These are phyloP conservation scores for Cyprinella venusta DNA, from an alignment of 2,797 vertebrate species.

Conservation along the genomic window DNA sequence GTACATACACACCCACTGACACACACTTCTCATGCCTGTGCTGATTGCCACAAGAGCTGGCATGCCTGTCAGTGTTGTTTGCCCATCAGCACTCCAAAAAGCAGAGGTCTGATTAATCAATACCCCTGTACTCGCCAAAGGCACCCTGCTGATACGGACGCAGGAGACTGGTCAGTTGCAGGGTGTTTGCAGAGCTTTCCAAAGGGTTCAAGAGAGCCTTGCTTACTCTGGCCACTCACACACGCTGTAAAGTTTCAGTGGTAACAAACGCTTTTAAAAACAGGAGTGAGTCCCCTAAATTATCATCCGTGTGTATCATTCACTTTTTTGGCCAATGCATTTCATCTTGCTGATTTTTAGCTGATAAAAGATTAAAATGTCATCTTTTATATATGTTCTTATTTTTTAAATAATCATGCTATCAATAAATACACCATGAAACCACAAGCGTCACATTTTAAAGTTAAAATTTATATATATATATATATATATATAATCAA, in stretches of 20 bases:
- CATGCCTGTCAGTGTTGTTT: slow-evolving; percentile 54
- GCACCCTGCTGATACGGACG: slow-evolving; percentile 39
- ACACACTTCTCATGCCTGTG: slow-evolving; percentile 38
- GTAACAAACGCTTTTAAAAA: background rate
- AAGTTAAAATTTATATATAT: too few species aligned
- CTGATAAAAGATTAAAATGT: too few species aligned
- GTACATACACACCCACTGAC: slow-evolving; percentile 37
- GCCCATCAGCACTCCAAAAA: slow-evolving; percentile 57
- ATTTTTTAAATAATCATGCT: background rate
- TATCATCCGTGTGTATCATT: too few species aligned
- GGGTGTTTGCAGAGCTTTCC: slow-evolving; percentile 47
- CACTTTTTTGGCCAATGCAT: background rate
- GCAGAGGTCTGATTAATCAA: slow-evolving; percentile 60
- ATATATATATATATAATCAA: background rate
- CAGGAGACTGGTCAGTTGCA: slow-evolving; percentile 24
- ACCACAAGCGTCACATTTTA: background rate
- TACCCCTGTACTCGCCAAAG: slow-evolving; percentile 28
- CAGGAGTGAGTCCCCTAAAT: background rate
- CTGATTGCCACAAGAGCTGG: slow-evolving; percentile 58
- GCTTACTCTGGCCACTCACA: background rate
- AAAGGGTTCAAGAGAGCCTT: slow-evolving; percentile 33
- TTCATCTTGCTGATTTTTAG: background rate
- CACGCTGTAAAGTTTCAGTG: background rate
- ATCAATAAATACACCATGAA: slow-evolving; percentile 1
- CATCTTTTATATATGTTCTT: background rate